phyloP scores from a whole-genome alignment of 2,888 invertebrate species.

The Caenorhabditis wallacei region DNA sequence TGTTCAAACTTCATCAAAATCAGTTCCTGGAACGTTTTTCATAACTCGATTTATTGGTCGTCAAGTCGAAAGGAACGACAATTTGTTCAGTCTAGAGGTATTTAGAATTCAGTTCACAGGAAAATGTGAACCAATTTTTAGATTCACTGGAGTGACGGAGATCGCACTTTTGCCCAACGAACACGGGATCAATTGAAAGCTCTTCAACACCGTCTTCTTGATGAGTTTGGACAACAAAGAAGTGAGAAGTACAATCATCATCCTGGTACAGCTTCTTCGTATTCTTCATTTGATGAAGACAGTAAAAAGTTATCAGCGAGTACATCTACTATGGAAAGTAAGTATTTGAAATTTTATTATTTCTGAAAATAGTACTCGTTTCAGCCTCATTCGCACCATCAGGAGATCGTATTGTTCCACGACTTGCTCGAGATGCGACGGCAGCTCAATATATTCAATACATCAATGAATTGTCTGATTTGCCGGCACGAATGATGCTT shows the following conservation, averaged over 20 bases:
- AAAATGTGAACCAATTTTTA: conserved; percentile 26
- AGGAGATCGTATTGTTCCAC: conserved; percentile 66
- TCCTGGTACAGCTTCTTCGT: conserved; percentile 22
- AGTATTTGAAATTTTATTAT: background rate
- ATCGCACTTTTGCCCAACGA: conserved; percentile 57
- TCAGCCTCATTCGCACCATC: conserved; percentile 19
- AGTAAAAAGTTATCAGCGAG: conserved; percentile 52
- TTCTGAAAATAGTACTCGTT: background rate
- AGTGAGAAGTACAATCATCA: conserved; percentile 40
- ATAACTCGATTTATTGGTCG: conserved; percentile 54
- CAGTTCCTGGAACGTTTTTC: conserved; percentile 25
- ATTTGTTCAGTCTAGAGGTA: conserved; percentile 54
- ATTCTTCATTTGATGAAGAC: conserved; percentile 45
- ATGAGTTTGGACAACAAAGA: conserved; percentile 69
- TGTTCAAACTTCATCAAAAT: background rate
- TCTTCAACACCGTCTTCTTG: conserved; percentile 67
- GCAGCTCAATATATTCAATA: conserved; percentile 63
- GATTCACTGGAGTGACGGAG: conserved; percentile 72
- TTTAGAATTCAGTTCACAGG: background rate
- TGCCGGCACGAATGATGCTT: conserved; percentile 74
- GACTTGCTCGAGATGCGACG: conserved; percentile 56
- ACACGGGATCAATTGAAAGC: conserved; percentile 57
- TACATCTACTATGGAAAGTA: conserved; percentile 52
- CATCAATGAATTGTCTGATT: conserved; percentile 72
- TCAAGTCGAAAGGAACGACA: conserved; percentile 38